Evolutionary conservation across 1,140 invertebrate species (phyloP).

Genomic region (Drosophila pruinosa): DNA sequence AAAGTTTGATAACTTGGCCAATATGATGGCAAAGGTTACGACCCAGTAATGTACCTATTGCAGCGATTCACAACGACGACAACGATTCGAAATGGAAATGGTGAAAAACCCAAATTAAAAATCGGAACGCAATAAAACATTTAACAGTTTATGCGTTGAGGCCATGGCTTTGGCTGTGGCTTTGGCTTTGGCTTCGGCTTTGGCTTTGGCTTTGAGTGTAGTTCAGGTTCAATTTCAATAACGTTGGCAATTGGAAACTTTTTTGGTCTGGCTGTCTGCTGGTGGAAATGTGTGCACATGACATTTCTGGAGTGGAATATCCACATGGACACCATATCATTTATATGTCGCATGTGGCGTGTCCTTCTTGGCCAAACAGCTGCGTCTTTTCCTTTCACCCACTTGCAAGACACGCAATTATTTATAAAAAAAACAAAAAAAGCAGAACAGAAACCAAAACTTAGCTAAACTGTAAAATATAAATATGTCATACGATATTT

Average conservation of each 20-base stretch:
- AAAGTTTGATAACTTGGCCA: not conserved
- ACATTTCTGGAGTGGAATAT: not conserved
- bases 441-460: not conserved
- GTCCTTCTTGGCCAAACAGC: slow-evolving; percentile 4
- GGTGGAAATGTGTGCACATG: not conserved
- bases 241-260: slow-evolving; percentile 8
- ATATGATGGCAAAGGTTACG: not conserved
- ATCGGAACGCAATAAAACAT: slow-evolving; percentile 56
- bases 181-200: not conserved
- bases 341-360: slow-evolving; percentile 3
- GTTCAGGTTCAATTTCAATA: slow-evolving; percentile 2
- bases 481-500: not conserved
- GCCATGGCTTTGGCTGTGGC: too few relatives aligned
- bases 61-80: not conserved
- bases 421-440: not conserved
- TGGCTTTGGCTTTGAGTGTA: not conserved
- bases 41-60: slow-evolving; percentile 3
- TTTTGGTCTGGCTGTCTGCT: not conserved
- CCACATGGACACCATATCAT: not conserved
- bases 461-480: not conserved
- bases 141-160: slow-evolving; percentile 32
- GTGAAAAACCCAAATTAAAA: slow-evolving; percentile 1
- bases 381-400: slow-evolving; percentile 3
- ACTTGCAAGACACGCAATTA: not conserved
- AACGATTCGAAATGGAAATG: not conserved